Evolutionary conservation across 2,797 vertebrate species (phyloP).

Genomic region (Anabas testudineus): DNA sequence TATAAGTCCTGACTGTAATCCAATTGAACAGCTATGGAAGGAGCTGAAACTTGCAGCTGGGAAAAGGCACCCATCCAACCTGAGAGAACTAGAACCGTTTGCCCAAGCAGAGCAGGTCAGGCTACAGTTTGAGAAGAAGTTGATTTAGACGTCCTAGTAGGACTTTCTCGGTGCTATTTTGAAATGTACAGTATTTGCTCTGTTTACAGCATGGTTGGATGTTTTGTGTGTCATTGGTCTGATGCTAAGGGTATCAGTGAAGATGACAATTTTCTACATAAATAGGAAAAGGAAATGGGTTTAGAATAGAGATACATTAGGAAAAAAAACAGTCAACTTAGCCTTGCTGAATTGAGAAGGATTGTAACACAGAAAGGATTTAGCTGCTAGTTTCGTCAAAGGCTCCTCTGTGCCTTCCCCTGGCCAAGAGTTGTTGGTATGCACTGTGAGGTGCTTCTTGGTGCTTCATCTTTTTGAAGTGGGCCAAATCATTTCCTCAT

Average conservation of each 20-base stretch:
- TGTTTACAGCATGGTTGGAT: not conserved
- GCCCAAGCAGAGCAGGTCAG: too few species aligned
- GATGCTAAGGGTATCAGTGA: not conserved
- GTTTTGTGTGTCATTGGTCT: not conserved
- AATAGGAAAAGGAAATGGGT: not conserved
- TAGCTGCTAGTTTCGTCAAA: conserved; percentile 72
- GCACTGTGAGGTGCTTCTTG: conserved; percentile 51
- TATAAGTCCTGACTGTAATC: too few species aligned
- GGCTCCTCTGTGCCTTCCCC: conserved; percentile 69
- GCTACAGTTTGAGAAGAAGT: too few species aligned
- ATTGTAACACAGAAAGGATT: conserved; percentile 53
- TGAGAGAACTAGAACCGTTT: too few species aligned
- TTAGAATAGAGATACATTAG: conserved; percentile 13
- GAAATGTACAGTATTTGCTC: conserved; percentile 1
- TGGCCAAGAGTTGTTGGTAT: conserved; percentile 75
- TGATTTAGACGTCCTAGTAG: too few species aligned
- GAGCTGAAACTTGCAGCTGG: too few species aligned
- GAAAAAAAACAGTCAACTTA: conserved; percentile 20
- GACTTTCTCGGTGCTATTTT: not conserved
- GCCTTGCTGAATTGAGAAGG: conserved; percentile 32
- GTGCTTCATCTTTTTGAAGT: conserved; percentile 28
- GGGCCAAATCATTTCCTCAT: conserved; percentile 19
- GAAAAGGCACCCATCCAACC: too few species aligned
- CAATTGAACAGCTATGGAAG: too few species aligned
- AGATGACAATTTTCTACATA: conserved; percentile 19